A percentile compares a stretch with the other conserved stretches of the same genome.
Conservation (phyloP, 2,797 vertebrate genomes). For the Mormyrops attenuatus region DNA sequence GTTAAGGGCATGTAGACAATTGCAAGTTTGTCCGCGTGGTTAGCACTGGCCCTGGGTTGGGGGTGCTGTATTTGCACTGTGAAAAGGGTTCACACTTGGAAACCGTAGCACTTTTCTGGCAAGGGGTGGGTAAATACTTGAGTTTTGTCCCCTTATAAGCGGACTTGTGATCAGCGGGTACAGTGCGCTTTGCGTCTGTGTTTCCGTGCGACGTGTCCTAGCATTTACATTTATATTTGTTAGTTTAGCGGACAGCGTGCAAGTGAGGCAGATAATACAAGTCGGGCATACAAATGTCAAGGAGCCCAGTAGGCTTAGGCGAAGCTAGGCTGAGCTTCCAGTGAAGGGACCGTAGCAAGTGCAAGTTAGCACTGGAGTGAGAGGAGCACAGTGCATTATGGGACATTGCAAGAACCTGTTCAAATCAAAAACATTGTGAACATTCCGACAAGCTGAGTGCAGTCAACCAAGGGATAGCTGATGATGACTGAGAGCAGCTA, state of each 20-base stretch:
- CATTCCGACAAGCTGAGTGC: neutral
- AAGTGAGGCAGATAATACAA: neutral
- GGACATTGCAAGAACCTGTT: neutral
- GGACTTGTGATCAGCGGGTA: neutral
- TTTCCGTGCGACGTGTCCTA: neutral
- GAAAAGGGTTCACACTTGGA: neutral
- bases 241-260: neutral
- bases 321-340: neutral
- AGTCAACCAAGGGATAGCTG: neutral
- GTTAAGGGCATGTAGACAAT: neutral
- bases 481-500: neutral
- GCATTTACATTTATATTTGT: neutral
- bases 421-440: neutral
- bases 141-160: neutral
- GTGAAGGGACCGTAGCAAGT: neutral
- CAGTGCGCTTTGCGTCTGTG: neutral
- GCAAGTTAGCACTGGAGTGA: neutral
- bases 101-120: neutral
- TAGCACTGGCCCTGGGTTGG: neutral
- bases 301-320: neutral
- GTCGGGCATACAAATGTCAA: neutral
- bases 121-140: neutral
- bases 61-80: neutral
- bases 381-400: neutral
- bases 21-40: neutral